phyloP scores from a whole-genome alignment of 2,888 invertebrate species.

The Brenthis daphne region DNA sequence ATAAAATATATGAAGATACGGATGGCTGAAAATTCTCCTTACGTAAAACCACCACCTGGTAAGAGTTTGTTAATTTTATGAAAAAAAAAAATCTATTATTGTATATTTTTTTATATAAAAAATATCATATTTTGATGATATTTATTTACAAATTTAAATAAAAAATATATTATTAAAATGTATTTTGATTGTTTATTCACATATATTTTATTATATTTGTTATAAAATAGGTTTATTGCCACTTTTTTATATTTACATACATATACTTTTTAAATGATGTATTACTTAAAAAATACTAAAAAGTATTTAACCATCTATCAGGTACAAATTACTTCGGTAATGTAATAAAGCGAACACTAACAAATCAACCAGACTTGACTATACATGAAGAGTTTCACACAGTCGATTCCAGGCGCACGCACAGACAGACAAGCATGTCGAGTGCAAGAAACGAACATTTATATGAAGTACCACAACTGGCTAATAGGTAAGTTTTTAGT shows the following conservation, averaged over 20 bases:
- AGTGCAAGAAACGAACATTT: conserved; percentile 89
- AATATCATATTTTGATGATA: no score
- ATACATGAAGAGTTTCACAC: conserved; percentile 87
- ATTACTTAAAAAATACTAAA: not conserved
- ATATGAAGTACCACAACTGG: conserved; percentile 91
- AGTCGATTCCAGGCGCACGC: conserved; percentile 85
- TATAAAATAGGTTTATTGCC: no score
- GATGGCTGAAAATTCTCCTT: conserved; percentile 68
- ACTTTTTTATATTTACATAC: no score
- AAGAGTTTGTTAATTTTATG: conserved; percentile 35
- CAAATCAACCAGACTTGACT: conserved; percentile 91
- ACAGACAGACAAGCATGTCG: conserved; percentile 80
- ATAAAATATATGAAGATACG: conserved; percentile 76
- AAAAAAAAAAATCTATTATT: not conserved
- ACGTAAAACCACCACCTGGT: conserved; percentile 74
- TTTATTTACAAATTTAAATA: no score
- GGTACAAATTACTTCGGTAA: conserved; percentile 89
- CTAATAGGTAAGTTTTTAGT: conserved; percentile 60
- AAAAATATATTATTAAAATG: no score
- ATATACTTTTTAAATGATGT: no score
- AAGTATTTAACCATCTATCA: conserved; percentile 36
- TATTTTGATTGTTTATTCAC: no score
- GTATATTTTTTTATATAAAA: no score
- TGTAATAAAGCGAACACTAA: conserved; percentile 90
- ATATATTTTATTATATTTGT: no score